Evolutionary conservation across 2,113 vertebrate species (phyloP).

Genomic region (Colinus virginianus): DNA sequence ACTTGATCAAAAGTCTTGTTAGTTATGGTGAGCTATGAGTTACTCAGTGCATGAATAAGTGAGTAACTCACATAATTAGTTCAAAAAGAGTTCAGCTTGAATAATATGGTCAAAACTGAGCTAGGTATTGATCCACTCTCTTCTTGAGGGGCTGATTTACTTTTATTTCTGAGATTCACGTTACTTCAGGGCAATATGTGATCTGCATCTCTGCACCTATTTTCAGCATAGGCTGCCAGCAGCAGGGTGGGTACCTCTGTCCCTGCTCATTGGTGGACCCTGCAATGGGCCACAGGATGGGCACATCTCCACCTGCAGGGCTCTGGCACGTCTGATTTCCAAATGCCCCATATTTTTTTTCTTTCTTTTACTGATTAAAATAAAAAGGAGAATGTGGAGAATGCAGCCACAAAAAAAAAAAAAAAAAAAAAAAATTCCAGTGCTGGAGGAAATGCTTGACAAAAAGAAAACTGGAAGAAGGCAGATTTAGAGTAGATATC

Average conservation of each 20-base stretch:
- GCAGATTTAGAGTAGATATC: no score
- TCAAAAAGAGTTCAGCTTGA: background rate
- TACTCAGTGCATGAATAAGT: background rate
- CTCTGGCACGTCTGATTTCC: background rate
- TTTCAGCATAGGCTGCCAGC: background rate
- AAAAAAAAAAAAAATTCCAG: background rate
- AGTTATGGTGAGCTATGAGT: background rate
- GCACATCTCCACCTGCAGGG: background rate
- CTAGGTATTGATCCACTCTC: background rate
- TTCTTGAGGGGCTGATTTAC: background rate
- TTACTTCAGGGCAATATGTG: background rate
- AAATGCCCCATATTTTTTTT: background rate
- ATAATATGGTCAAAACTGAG: background rate
- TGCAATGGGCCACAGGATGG: background rate
- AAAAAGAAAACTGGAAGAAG: background rate
- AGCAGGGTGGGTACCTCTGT: background rate
- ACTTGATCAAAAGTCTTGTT: background rate
- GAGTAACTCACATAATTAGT: background rate
- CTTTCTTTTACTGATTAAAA: accelerated
- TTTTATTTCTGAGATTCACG: background rate
- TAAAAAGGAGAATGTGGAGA: background rate
- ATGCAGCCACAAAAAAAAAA: background rate
- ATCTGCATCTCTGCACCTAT: background rate
- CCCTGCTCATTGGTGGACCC: accelerated
- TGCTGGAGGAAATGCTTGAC: background rate